These are phyloP conservation scores for Sebastes vulpes DNA, from an alignment of 2,797 vertebrate species.

Conservation along the genomic window DNA sequence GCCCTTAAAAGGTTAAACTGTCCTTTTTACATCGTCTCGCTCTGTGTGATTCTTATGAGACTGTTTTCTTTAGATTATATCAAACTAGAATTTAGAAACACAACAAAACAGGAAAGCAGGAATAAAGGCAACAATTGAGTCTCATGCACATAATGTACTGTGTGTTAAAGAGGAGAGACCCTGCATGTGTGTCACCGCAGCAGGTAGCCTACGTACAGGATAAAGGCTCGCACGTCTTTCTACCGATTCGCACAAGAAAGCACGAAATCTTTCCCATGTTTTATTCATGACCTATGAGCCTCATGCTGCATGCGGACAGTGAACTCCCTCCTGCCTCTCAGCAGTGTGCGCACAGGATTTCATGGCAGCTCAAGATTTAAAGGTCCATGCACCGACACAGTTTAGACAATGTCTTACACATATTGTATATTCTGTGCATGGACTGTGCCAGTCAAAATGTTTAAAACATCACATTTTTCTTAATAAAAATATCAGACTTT, in stretches of 20 bases:
- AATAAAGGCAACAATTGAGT: background rate
- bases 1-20: background rate
- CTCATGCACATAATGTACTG: background rate
- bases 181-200: conserved; percentile 25
- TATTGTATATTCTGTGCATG: background rate
- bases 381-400: conserved; percentile 4
- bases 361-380: conserved; percentile 5
- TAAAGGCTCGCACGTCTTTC: conserved; percentile 3
- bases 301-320: conserved; percentile 53
- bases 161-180: conserved; percentile 13
- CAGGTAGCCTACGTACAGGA: conserved; percentile 1
- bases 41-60: background rate
- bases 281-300: conserved; percentile 61
- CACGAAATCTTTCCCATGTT: conserved; percentile 51
- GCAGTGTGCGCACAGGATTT: conserved; percentile 9
- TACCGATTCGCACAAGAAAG: conserved; percentile 27
- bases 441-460: background rate
- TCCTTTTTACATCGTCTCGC: background rate
- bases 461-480: background rate
- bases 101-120: background rate
- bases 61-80: background rate
- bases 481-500: background rate
- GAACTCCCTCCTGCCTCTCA: conserved; percentile 31
- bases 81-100: background rate
- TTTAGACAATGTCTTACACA: background rate